Evolutionary conservation across 2,113 vertebrate genomes (phyloP).

Genomic region (Potamarius usumacintae): DNA sequence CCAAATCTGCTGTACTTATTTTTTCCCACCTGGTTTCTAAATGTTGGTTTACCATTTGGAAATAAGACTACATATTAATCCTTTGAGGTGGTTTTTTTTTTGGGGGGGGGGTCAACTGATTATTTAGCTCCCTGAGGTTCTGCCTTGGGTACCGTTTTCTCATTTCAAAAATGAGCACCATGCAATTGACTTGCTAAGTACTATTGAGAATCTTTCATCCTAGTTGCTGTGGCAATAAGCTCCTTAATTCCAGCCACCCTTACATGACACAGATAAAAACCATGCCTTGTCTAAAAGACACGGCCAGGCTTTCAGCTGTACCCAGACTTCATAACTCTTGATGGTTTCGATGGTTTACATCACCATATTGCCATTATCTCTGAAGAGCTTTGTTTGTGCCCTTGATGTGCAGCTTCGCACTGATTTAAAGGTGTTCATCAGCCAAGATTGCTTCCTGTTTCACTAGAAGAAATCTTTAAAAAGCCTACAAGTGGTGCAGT

Average conservation of each 20-base stretch:
- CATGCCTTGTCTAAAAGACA: constrained; percentile 14
- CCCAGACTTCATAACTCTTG: not conserved
- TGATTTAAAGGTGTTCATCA: constrained; percentile 16
- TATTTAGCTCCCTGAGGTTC: not conserved
- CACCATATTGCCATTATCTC: constrained; percentile 6
- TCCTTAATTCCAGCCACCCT: constrained; percentile 33
- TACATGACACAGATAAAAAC: not conserved
- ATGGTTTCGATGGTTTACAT: constrained; percentile 9
- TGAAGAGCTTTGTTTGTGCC: constrained; percentile 24
- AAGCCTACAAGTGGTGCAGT: not conserved
- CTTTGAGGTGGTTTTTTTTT: too few relatives aligned
- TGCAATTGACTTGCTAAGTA: constrained; percentile 48
- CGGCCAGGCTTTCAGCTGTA: constrained; percentile 2
- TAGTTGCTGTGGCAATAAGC: constrained; percentile 57
- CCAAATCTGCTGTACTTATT: too few relatives aligned
- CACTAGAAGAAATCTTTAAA: not conserved
- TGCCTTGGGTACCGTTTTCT: not conserved
- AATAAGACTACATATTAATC: too few relatives aligned
- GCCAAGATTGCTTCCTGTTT: constrained; percentile 14
- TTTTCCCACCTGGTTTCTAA: too few relatives aligned
- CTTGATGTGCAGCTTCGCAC: constrained; percentile 3
- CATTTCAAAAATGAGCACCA: constrained; percentile 36
- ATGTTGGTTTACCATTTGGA: too few relatives aligned
- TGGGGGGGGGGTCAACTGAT: too few relatives aligned
- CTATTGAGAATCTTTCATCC: constrained; percentile 44